Evolutionary conservation across 2,113 vertebrate genomes (phyloP).

Genomic region (Cisticola juncidis): DNA sequence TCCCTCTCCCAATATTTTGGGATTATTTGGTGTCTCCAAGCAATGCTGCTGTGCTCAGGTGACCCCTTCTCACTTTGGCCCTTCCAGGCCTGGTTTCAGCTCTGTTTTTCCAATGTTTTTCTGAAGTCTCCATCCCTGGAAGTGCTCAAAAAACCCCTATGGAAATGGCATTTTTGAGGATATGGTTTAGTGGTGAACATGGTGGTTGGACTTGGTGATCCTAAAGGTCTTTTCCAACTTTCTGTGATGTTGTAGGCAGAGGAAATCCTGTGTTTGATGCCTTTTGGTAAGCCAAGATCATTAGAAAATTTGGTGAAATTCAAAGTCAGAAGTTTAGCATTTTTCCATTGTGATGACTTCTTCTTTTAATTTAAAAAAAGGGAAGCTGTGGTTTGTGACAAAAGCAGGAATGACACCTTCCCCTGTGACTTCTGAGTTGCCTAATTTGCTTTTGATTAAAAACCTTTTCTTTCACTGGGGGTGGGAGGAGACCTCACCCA

Average conservation of each 20-base stretch:
- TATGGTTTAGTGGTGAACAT: neutral
- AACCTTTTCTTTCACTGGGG: neutral
- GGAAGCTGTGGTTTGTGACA: neutral
- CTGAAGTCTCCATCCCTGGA: neutral
- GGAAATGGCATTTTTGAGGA: neutral
- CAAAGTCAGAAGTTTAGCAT: accelerated
- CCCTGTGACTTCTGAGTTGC: neutral
- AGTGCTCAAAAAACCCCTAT: neutral
- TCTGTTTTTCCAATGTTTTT: neutral
- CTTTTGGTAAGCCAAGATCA: neutral
- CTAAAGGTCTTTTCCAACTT: neutral
- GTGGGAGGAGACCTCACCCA: neutral
- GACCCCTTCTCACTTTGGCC: neutral
- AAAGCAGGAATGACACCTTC: neutral
- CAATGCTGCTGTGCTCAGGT: accelerated
- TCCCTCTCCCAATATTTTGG: neutral
- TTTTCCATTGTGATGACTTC: neutral
- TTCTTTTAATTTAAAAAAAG: neutral
- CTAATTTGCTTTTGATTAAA: neutral
- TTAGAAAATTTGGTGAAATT: neutral
- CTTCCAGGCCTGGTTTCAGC: neutral
- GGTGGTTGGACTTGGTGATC: neutral
- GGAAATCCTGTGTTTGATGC: neutral
- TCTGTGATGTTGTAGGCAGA: neutral
- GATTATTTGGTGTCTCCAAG: neutral